These are phyloP conservation scores for Tromatobia lineatoria DNA, from an alignment of 2,888 invertebrate genomes.

Conservation along the genomic window DNA sequence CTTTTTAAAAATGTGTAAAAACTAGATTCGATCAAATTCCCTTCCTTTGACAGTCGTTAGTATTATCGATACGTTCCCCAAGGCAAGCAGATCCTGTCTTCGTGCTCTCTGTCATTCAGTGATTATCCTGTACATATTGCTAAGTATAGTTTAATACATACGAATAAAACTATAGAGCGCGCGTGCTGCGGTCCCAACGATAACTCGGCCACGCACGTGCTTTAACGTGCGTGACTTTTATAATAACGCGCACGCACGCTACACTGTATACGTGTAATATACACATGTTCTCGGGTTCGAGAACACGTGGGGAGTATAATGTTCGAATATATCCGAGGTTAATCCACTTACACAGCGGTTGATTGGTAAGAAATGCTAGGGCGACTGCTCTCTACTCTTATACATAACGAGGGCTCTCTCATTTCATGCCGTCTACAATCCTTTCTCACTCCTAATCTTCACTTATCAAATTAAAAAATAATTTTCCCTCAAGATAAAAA, in stretches of 20 bases:
- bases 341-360: constrained; percentile 71
- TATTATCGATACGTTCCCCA: constrained; percentile 50
- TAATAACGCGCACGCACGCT: constrained; percentile 60
- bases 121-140: not conserved
- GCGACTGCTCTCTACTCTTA: not conserved
- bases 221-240: constrained; percentile 66
- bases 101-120: constrained; percentile 21
- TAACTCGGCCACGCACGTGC: constrained; percentile 65
- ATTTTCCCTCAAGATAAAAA: constrained; percentile 22
- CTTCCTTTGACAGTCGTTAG: constrained; percentile 11
- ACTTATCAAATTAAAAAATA: constrained; percentile 43
- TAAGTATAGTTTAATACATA: constrained; percentile 11
- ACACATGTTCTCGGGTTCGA: constrained; percentile 46
- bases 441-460: not conserved
- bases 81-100: constrained; percentile 56
- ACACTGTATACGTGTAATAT: constrained; percentile 17
- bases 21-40: constrained; percentile 35
- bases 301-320: constrained; percentile 56
- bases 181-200: constrained; percentile 48
- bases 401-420: not conserved
- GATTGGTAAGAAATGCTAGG: constrained; percentile 66
- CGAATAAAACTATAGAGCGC: not conserved
- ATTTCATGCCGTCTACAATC: not conserved
- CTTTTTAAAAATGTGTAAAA: not conserved
- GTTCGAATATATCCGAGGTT: constrained; percentile 63